Conservation (phyloP, 2,797 vertebrate species). For the Pseudotriccus pelzelni region DNA sequence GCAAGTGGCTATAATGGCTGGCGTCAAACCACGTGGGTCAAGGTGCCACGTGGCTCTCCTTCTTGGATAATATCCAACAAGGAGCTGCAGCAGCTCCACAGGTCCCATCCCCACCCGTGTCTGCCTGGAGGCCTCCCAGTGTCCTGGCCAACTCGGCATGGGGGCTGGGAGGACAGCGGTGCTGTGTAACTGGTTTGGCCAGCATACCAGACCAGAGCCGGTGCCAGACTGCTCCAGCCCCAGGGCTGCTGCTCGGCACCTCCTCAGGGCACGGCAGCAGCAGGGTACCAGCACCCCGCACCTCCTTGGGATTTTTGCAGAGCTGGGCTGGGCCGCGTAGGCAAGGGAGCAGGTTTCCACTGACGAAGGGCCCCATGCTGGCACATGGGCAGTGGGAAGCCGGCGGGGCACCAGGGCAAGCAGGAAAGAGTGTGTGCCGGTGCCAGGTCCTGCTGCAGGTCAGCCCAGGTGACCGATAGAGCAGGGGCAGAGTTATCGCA, state of each 20-base stretch:
- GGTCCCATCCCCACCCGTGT: neutral
- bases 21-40: accelerated
- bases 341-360: neutral
- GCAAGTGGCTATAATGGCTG: neutral
- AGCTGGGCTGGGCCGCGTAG: neutral
- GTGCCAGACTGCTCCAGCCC: neutral
- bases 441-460: neutral
- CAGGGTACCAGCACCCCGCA: accelerated
- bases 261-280: neutral
- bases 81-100: neutral
- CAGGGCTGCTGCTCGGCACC: accelerated
- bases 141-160: accelerated
- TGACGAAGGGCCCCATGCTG: accelerated
- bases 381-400: accelerated
- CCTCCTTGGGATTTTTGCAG: accelerated
- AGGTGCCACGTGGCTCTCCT: neutral
- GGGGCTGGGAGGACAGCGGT: neutral
- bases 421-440: accelerated
- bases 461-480: accelerated
- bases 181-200: constrained; percentile 60
- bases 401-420: accelerated
- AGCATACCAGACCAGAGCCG: neutral
- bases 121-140: neutral
- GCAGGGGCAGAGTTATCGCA: accelerated
- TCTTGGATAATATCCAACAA: neutral